phyloP scores from a whole-genome alignment of 2,888 invertebrate species.

The Cataglyphis rosenhaueri region DNA sequence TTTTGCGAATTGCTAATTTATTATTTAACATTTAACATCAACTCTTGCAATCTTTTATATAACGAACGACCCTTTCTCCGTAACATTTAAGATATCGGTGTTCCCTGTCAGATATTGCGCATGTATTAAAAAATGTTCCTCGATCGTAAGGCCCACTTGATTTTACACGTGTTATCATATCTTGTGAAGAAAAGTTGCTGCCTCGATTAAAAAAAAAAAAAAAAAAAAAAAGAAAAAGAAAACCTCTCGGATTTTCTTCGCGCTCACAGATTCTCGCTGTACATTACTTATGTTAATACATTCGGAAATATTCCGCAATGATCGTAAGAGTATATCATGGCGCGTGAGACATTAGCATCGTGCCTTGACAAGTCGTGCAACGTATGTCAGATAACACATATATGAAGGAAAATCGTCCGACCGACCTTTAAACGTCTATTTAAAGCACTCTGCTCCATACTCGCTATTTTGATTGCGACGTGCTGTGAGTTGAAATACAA shows the following conservation, averaged over 20 bases:
- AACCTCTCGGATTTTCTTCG: background rate
- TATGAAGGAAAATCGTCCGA: conserved; percentile 27
- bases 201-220: conserved; percentile 1
- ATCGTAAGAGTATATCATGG: conserved; percentile 2
- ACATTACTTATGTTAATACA: conserved; percentile 28
- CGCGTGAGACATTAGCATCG: conserved; percentile 22
- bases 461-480: conserved; percentile 19
- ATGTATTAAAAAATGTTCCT: background rate
- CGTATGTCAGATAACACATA: conserved; percentile 31
- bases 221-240: background rate
- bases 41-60: background rate
- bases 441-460: conserved; percentile 10
- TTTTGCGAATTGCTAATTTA: background rate
- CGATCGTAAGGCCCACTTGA: background rate
- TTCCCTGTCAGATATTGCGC: background rate
- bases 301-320: conserved; percentile 24
- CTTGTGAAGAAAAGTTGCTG: background rate
- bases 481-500: conserved; percentile 5
- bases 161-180: background rate
- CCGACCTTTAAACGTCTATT: conserved; percentile 37
- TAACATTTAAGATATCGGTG: background rate
- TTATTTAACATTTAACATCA: conserved; percentile 1
- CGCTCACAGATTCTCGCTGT: background rate
- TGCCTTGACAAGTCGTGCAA: conserved; percentile 33
- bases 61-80: background rate